phyloP scores from a whole-genome alignment of 2,113 vertebrate species.

The Brachionichthys hirsutus region DNA sequence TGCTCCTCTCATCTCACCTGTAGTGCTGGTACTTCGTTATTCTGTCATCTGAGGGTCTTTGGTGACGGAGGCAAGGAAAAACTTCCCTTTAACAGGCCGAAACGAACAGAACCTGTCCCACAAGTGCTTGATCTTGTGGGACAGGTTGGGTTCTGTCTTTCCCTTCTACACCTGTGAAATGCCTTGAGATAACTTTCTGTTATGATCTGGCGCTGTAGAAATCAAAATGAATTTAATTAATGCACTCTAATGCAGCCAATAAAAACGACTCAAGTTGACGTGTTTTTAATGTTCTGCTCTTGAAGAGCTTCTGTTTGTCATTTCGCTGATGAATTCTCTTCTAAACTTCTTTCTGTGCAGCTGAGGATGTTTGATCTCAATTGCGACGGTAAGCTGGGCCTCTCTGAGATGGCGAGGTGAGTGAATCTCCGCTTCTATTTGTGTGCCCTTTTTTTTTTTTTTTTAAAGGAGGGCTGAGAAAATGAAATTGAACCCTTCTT shows the following conservation, averaged over 20 bases:
- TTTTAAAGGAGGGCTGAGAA: not conserved
- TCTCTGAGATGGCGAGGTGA: constrained; percentile 97
- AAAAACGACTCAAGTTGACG: constrained; percentile 9
- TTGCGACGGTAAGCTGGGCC: constrained; percentile 90
- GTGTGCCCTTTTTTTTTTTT: not conserved
- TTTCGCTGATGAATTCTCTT: constrained; percentile 6
- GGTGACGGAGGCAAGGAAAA: too few relatives aligned
- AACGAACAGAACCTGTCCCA: too few relatives aligned
- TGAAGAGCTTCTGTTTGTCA: not conserved
- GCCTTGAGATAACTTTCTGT: too few relatives aligned
- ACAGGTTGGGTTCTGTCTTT: too few relatives aligned
- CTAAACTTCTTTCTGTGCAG: constrained; percentile 70
- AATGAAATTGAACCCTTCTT: not conserved
- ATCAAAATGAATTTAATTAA: too few relatives aligned
- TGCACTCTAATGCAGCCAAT: not conserved
- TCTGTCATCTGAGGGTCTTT: too few relatives aligned
- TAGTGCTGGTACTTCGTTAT: constrained; percentile 25
- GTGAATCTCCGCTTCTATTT: not conserved
- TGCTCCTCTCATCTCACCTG: too few relatives aligned
- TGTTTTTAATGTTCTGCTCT: not conserved
- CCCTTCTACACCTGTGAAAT: too few relatives aligned
- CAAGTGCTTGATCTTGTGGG: too few relatives aligned
- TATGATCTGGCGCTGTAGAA: too few relatives aligned
- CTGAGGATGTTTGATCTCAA: constrained; percentile 94
- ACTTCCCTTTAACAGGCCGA: too few relatives aligned